Evolutionary conservation across 2,113 vertebrate genomes (phyloP).

Genomic region (Atlantisia rogersi): DNA sequence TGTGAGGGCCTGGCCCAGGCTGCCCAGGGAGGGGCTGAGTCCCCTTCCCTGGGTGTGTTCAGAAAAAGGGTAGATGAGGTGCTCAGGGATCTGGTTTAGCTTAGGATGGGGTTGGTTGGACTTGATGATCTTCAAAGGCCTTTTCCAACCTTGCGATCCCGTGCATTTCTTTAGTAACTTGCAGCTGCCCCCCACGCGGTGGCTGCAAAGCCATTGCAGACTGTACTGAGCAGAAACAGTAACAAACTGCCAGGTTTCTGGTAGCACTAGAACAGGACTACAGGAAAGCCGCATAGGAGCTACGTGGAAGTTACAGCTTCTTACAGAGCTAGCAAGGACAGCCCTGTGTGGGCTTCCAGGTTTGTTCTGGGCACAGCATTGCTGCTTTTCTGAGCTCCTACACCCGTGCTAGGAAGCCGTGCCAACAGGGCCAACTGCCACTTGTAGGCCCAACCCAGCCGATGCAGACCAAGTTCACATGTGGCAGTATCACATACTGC

Average conservation of each 20-base stretch:
- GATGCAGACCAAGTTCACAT: not conserved
- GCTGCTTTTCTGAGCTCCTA: constrained; percentile 25
- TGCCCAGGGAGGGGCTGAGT: no score
- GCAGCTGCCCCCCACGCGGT: not conserved
- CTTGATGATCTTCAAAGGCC: no score
- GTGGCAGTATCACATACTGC: not conserved
- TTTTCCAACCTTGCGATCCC: no score
- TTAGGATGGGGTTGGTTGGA: no score
- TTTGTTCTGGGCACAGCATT: not conserved
- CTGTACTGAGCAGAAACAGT: not conserved
- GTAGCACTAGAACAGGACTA: not conserved
- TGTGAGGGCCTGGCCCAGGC: no score
- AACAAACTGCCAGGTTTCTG: not conserved
- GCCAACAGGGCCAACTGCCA: constrained; percentile 41
- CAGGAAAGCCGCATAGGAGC: not conserved
- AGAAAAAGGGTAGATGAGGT: no score
- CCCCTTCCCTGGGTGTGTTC: no score
- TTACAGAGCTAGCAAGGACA: not conserved
- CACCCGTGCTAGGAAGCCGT: not conserved
- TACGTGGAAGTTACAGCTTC: not conserved
- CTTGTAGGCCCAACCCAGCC: not conserved
- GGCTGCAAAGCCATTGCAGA: not conserved
- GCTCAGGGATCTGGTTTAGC: no score
- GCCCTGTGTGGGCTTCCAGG: not conserved
- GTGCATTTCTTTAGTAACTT: not conserved